phyloP scores from a whole-genome alignment of 2,888 invertebrate species.

The Sicus ferrugineus region DNA sequence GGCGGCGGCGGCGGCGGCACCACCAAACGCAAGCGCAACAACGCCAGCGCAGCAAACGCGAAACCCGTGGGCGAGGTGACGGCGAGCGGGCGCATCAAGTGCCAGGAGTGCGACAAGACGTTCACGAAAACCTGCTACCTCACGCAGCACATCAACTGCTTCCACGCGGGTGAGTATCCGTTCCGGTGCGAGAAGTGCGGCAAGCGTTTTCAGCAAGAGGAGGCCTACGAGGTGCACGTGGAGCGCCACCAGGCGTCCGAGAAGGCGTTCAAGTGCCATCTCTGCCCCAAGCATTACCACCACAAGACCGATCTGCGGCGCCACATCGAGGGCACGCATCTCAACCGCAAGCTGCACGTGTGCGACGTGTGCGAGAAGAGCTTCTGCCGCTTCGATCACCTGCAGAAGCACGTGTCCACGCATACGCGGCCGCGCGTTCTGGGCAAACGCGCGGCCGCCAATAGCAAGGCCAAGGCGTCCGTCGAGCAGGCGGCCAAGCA shows the following conservation, averaged over 20 bases:
- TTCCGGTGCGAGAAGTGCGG: constrained; percentile 87
- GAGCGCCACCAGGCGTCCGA: constrained; percentile 78
- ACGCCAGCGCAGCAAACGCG: constrained; percentile 38
- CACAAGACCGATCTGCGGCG: constrained; percentile 89
- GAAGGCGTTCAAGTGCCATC: constrained; percentile 85
- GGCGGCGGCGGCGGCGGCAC: constrained; percentile 8
- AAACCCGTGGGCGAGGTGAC: constrained; percentile 46
- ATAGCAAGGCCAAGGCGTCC: constrained; percentile 14
- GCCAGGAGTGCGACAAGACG: constrained; percentile 82
- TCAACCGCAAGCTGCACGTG: constrained; percentile 83
- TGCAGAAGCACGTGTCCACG: constrained; percentile 86
- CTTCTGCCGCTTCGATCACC: constrained; percentile 89
- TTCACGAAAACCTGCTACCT: constrained; percentile 88
- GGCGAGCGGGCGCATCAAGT: constrained; percentile 67
- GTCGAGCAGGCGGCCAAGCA: constrained; percentile 6
- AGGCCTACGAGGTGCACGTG: constrained; percentile 76
- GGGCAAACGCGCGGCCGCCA: constrained; percentile 36
- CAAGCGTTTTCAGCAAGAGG: constrained; percentile 79
- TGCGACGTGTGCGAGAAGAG: constrained; percentile 86
- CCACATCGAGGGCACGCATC: constrained; percentile 83
- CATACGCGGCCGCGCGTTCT: constrained; percentile 68
- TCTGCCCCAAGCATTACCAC: constrained; percentile 88
- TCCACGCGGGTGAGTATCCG: constrained; percentile 86
- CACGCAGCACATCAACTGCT: constrained; percentile 89
- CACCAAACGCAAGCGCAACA: constrained; percentile 8